These are phyloP conservation scores for Saccostrea cuccullata DNA, from an alignment of 1,140 invertebrate genomes.

Conservation along the genomic window DNA sequence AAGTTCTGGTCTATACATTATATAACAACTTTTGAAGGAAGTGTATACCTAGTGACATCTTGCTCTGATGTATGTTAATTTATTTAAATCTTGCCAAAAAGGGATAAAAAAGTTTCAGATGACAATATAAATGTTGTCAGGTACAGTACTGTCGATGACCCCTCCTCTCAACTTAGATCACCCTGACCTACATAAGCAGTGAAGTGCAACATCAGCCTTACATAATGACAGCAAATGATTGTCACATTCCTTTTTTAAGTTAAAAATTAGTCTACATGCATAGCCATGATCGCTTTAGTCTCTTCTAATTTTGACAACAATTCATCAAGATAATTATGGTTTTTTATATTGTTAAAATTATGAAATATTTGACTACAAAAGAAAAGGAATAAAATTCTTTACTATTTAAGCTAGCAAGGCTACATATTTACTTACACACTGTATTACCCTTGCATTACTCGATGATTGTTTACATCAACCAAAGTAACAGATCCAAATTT, in stretches of 20 bases:
- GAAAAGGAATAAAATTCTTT: too few species aligned
- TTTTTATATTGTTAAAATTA: too few species aligned
- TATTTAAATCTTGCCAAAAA: slow-evolving; percentile 27
- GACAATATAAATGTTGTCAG: slow-evolving; percentile 2
- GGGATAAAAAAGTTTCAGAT: slow-evolving; percentile 21
- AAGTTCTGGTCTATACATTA: background rate
- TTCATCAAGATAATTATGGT: too few species aligned
- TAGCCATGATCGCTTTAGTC: background rate
- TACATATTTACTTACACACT: too few species aligned
- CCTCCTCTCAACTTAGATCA: background rate
- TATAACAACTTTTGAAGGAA: slow-evolving; percentile 11
- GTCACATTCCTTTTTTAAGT: background rate
- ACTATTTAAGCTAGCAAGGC: too few species aligned
- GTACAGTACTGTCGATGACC: slow-evolving; percentile 12
- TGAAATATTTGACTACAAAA: too few species aligned
- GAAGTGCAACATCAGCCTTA: background rate
- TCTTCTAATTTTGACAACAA: background rate
- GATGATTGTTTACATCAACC: too few species aligned
- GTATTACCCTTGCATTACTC: too few species aligned
- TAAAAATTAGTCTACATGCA: background rate
- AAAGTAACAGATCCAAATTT: too few species aligned
- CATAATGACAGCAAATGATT: background rate
- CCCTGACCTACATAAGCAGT: background rate
- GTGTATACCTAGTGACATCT: slow-evolving; percentile 13
- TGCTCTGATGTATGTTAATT: slow-evolving; percentile 19